Base-by-base conservation (phyloP, 2,797 vertebrate genomes). In the Tiaroga cobitis region DNA sequence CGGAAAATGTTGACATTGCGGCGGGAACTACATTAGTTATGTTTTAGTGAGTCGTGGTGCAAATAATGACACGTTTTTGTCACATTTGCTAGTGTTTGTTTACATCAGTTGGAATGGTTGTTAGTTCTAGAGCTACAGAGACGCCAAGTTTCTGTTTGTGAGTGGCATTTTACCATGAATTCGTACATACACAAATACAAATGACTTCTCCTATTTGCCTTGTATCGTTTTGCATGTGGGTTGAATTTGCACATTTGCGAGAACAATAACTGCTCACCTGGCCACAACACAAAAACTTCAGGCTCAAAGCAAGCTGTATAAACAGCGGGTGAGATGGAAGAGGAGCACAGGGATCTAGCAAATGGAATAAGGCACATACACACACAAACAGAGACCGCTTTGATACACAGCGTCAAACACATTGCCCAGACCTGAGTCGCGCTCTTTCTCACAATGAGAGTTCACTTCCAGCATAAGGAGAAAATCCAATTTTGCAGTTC, bases 401-500 rank as follows among this genome's bases (percentile, higher is more conserved):
- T 83, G 82, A 83, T 68, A 76, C 61, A 76, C 73, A 63, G 19
- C 51, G 8, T 69, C 82, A 76, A 43, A 43, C 82, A 78, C 74
- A 37, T 67, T 39, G 61, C 70, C 56, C 72, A 75, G 81, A 65
- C 73, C 49, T 54, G 11, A 37, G 72, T 24, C 9, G 9, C 39
- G 84, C 49, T 69, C 41, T 87, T 34, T 34, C 61, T 76, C 41
- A 63, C 81, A 41, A 61, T 63, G 86, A 89, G 90, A 92, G 88
- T 90, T 91, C 85, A 84, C 80, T 89, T 88, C 21, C 1, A 54
- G 91, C 86, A 88, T 90, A 81, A 91, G 73, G 82, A 86, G 75
- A 90, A 93, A 94, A 93, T 93, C 87, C 90, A 92, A 91, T 92
- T 93, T 89, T 93, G 93, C 90, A 90, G 81, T 87, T 90, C 54